Evolutionary conservation across 23 tunicate species (phyloP).

Genomic region (Styela clava): DNA sequence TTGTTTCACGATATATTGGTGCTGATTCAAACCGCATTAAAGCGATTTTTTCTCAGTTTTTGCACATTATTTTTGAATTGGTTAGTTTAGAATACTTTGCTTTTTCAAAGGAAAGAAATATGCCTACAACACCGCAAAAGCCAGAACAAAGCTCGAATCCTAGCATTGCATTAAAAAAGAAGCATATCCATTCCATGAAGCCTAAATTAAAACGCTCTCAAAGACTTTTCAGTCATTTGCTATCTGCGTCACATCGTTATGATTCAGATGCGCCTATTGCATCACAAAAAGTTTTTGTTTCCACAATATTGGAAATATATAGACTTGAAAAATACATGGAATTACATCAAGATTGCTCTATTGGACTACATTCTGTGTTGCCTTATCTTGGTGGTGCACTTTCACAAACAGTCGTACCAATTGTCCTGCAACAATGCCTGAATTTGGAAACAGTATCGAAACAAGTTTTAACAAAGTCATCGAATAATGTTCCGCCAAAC

Average conservation of each 20-base stretch:
- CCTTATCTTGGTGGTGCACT: constrained; percentile 35
- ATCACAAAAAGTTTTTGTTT: constrained; percentile 26
- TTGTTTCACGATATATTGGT: constrained; percentile 4
- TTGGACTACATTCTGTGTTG: constrained; percentile 31
- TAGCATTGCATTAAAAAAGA: constrained; percentile 3
- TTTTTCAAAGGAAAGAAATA: constrained; percentile 6
- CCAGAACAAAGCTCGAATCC: background rate
- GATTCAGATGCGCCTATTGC: constrained; percentile 20
- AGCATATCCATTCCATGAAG: background rate
- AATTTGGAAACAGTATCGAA: constrained; percentile 52
- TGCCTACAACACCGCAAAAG: background rate
- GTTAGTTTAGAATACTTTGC: constrained; percentile 13
- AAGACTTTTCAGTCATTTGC: constrained; percentile 22
- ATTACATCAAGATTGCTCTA: constrained; percentile 23
- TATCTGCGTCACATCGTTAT: constrained; percentile 22
- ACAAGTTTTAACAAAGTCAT: background rate
- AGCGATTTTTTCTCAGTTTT: constrained; percentile 26
- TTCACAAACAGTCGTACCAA: constrained; percentile 41
- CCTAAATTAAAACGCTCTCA: constrained; percentile 21
- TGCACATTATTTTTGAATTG: constrained; percentile 13
- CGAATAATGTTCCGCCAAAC: background rate
- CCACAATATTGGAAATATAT: constrained; percentile 21
- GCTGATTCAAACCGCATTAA: background rate
- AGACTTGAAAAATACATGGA: constrained; percentile 9
- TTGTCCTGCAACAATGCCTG: constrained; percentile 49